phyloP scores from a whole-genome alignment of 2,888 invertebrate species.

The Sinodicranocentrus sp. region DNA sequence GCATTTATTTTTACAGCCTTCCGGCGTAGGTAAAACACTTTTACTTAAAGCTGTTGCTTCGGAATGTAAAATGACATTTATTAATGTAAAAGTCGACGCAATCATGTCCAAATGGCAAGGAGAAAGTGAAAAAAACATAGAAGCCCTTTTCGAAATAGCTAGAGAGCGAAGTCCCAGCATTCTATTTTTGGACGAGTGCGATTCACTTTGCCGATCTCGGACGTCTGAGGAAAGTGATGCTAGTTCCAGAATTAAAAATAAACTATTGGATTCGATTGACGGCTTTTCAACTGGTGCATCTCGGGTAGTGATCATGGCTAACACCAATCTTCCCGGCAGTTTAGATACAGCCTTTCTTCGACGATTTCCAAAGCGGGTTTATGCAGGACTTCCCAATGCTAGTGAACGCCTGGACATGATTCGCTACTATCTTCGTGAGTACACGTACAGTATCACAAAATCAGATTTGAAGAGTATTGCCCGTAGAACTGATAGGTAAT shows the following conservation, averaged over 20 bases:
- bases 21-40: conserved; percentile 82
- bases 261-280: conserved; percentile 92
- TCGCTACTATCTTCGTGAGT: too few species aligned
- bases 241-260: conserved; percentile 91
- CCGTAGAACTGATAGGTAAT: too few species aligned
- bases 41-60: conserved; percentile 92
- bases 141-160: conserved; percentile 93
- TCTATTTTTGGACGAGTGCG: conserved; percentile 96
- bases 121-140: conserved; percentile 95
- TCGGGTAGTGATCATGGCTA: conserved; percentile 87
- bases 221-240: conserved; percentile 88
- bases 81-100: conserved; percentile 93
- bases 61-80: conserved; percentile 89
- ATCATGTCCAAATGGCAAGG: conserved; percentile 98
- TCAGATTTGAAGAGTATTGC: too few species aligned
- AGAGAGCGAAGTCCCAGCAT: conserved; percentile 91
- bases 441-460: too few species aligned
- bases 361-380: conserved; percentile 91
- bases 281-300: conserved; percentile 81
- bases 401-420: too few species aligned
- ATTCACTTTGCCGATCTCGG: conserved; percentile 86
- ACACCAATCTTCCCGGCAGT: conserved; percentile 86
- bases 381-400: conserved; percentile 87
- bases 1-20: conserved; percentile 81
- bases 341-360: conserved; percentile 92